Conservation (phyloP, 2,888 invertebrate species). For the Archips crataeganus region DNA sequence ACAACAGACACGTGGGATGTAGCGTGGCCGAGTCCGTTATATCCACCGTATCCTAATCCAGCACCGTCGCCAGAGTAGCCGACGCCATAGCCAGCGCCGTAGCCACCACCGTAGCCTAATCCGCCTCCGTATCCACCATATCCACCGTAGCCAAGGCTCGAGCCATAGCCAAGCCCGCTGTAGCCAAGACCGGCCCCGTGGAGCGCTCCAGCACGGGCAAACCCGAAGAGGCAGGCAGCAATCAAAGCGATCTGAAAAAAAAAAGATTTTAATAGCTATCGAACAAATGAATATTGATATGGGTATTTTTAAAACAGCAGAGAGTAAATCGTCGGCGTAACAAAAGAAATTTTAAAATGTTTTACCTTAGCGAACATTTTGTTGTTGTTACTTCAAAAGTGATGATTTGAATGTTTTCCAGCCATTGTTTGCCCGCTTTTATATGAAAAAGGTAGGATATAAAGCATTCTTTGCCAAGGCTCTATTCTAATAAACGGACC, state of each 20-base stretch:
- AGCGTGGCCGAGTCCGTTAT: slow-evolving; percentile 47
- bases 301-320: slow-evolving; percentile 34
- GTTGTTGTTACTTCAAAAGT: slow-evolving; percentile 60
- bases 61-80: slow-evolving; percentile 41
- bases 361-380: slow-evolving; percentile 72
- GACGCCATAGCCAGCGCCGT: slow-evolving; percentile 42
- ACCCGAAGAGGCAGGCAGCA: slow-evolving; percentile 60
- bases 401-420: slow-evolving; percentile 63
- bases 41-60: slow-evolving; percentile 46
- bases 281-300: slow-evolving; percentile 11
- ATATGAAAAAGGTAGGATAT: slow-evolving; percentile 68
- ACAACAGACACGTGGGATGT: slow-evolving; percentile 55
- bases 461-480: slow-evolving; percentile 64
- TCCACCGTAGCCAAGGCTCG: slow-evolving; percentile 26
- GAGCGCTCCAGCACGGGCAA: slow-evolving; percentile 59
- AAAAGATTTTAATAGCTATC: slow-evolving; percentile 11
- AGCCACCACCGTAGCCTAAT: slow-evolving; percentile 28
- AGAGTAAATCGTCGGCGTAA: slow-evolving; percentile 33
- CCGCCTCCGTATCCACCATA: slow-evolving; percentile 13
- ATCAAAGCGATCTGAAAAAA: slow-evolving; percentile 56
- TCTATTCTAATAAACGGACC: slow-evolving; percentile 68
- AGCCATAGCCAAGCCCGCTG: slow-evolving; percentile 38
- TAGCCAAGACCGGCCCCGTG: slow-evolving; percentile 44
- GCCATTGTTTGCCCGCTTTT: slow-evolving; percentile 67
- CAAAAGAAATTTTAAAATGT: slow-evolving; percentile 43